phyloP scores from a whole-genome alignment of 1,140 invertebrate genomes.

The Penaeus chinensis region DNA sequence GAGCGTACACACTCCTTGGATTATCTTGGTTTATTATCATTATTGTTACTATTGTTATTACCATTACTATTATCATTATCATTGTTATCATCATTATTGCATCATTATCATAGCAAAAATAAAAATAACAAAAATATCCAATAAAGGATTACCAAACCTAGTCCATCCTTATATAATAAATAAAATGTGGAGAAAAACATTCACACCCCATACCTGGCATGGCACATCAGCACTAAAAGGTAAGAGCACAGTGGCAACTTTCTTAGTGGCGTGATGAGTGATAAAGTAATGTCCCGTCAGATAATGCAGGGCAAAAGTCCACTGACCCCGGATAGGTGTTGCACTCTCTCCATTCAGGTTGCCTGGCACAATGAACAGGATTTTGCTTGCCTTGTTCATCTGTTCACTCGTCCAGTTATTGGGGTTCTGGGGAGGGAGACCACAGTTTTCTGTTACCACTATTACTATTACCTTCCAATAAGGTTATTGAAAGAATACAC shows the following conservation, averaged over 20 bases:
- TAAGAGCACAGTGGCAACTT: conserved; percentile 25
- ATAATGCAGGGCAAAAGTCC: conserved; percentile 30
- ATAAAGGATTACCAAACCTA: too few species aligned
- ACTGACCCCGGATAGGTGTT: conserved; percentile 38
- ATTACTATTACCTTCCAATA: background rate
- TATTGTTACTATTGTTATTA: too few species aligned
- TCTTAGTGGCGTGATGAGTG: conserved; percentile 7
- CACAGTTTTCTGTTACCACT: background rate
- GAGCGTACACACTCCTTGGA: too few species aligned
- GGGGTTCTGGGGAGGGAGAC: conserved; percentile 18
- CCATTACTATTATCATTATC: too few species aligned
- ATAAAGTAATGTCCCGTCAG: conserved; percentile 34
- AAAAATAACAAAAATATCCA: too few species aligned
- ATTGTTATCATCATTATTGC: too few species aligned
- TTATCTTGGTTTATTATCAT: too few species aligned
- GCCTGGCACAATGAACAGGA: conserved; percentile 39
- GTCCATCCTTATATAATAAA: background rate
- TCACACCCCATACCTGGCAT: conserved; percentile 5
- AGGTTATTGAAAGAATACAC: too few species aligned
- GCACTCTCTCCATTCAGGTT: conserved; percentile 27
- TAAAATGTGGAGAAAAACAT: background rate
- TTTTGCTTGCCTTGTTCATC: conserved; percentile 19
- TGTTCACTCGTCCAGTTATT: conserved; percentile 42
- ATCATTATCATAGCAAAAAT: too few species aligned
- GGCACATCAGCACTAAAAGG: conserved; percentile 34